Conservation (phyloP, 2,113 vertebrate genomes). For the Leucoraja erinaceus region DNA sequence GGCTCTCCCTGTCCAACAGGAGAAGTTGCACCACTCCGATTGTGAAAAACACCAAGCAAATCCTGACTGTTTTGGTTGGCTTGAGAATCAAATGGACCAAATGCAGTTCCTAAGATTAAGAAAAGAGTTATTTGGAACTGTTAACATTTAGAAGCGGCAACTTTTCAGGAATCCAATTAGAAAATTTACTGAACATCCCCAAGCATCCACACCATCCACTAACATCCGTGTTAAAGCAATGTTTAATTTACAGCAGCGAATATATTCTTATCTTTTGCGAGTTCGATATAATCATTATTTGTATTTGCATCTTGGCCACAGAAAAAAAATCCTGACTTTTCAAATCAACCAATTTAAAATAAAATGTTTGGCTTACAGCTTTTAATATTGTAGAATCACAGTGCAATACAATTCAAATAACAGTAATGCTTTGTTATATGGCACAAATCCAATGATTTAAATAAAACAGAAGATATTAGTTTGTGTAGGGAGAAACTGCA, state of each 20-base stretch:
- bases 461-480: background rate
- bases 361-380: background rate
- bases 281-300: background rate
- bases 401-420: background rate
- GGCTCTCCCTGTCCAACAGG: slow-evolving; percentile 63
- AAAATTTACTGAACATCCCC: background rate
- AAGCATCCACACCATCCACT: background rate
- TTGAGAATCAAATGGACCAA: slow-evolving; percentile 79
- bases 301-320: background rate
- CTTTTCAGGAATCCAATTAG: background rate
- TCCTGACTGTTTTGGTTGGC: slow-evolving; percentile 78
- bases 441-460: background rate
- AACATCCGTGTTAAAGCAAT: background rate
- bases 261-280: background rate
- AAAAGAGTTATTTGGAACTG: background rate
- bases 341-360: background rate
- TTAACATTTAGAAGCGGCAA: background rate
- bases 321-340: background rate
- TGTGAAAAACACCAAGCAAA: slow-evolving; percentile 81
- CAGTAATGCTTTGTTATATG: background rate
- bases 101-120: slow-evolving; percentile 49
- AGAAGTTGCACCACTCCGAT: slow-evolving; percentile 58
- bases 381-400: background rate
- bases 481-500: no score
- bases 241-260: background rate